These are phyloP conservation scores for Anguilla megastoma DNA, from an alignment of 2,797 vertebrate species.

Conservation along the genomic window DNA sequence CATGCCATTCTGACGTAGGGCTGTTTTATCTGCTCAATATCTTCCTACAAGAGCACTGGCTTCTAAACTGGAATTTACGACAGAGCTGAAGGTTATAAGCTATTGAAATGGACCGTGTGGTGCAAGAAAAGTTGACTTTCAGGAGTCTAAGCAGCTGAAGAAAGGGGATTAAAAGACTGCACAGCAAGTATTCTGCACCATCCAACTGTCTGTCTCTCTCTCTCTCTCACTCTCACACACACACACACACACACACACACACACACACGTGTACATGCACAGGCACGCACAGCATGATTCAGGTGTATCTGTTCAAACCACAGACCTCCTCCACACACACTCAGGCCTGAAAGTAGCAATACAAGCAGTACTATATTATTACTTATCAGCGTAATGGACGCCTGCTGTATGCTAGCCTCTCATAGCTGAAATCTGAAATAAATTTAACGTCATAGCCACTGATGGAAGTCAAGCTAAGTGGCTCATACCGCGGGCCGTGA, in stretches of 20 bases:
- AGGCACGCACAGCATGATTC: too few species aligned
- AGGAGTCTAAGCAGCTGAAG: background rate
- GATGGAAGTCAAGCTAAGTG: background rate
- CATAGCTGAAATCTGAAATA: background rate
- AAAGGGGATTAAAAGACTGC: background rate
- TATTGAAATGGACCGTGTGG: background rate
- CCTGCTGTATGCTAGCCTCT: background rate
- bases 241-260: too few species aligned
- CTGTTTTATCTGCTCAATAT: background rate
- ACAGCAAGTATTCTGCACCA: background rate
- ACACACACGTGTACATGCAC: too few species aligned
- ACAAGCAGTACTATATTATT: background rate
- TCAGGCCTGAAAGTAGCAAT: background rate
- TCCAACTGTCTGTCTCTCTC: too few species aligned
- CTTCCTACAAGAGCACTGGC: background rate
- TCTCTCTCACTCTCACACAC: too few species aligned
- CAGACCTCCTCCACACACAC: background rate
- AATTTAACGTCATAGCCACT: background rate
- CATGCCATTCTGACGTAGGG: background rate
- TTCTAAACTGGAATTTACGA: background rate
- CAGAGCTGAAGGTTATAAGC: background rate
- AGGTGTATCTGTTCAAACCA: background rate
- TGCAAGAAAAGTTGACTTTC: background rate
- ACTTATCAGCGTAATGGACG: background rate
- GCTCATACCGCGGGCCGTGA: background rate